Evolutionary conservation across 2,113 vertebrate species (phyloP), one percentile per base, ranked within the genome.

Genomic region (Myrmecophaga tridactyla): DNA sequence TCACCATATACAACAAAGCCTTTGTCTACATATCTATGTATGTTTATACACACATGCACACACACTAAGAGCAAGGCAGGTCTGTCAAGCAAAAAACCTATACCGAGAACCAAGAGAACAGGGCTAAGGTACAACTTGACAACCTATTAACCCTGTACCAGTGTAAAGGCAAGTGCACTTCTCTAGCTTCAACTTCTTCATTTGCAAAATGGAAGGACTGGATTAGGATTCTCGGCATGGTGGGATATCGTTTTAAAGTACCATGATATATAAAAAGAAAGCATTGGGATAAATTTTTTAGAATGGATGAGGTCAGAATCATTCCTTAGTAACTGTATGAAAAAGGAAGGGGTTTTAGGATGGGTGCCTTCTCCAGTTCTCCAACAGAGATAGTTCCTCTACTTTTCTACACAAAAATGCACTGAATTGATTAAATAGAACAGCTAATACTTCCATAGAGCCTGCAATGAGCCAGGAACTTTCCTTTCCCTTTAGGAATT

Each of bases 331-430:
- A 82, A 75, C 53, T 39, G 41, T 1, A 63, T 4, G 34, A 75
- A 89, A 92, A 65, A 29, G 8, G 31, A 41, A 51, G 39, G 34
- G 0, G 12, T 21, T 60, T 62, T 69, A 96, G 36, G 43, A 78
- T 23, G 58, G 5, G 13, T 39, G 7, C 4, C 31, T 86, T 77
- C 29, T 76, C 7, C 20, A 78, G 14, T 53, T n/a, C 25, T 65
- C 58, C 29, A 69, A 76, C 23, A 93, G 41, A 53, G 6, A 56
- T 17, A 56, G n/a, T 77, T 31, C 78, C 31, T 75, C 41, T 62
- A 41, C 31, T 36, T 58, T 73, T 46, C n/a, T 39, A 77, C 25
- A 69, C n/a, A 83, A 92, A 94, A 14, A 73, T 58, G 53, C 8
- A 9, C 39, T 6, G 63, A 70, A 36, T 0, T 78, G 56, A 83